These are phyloP conservation scores for Nyctibius grandis DNA, from an alignment of 2,797 vertebrate genomes.

Conservation along the genomic window DNA sequence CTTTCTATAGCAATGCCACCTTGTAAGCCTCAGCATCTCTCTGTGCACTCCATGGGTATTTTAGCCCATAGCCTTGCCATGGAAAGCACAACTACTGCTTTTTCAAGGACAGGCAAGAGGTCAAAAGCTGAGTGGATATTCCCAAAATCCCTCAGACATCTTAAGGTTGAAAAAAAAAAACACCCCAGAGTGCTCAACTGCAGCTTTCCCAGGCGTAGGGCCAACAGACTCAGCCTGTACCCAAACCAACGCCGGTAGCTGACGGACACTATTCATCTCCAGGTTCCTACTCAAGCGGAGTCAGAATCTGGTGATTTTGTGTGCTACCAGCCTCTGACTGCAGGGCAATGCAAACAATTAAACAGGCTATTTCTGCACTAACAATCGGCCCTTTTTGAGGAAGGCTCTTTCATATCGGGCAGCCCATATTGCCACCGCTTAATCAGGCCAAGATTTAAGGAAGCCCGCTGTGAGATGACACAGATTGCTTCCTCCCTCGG, in stretches of 20 bases:
- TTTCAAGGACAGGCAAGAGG: not conserved
- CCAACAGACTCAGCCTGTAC: not conserved
- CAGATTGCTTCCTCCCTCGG: constrained; percentile 33
- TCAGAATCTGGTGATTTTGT: not conserved
- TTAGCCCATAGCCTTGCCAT: not conserved
- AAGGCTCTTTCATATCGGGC: not conserved
- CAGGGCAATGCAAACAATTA: not conserved
- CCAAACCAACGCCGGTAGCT: not conserved
- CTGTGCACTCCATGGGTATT: not conserved
- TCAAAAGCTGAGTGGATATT: not conserved
- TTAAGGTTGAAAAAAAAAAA: not conserved
- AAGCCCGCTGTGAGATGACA: constrained; percentile 50
- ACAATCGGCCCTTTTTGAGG: not conserved
- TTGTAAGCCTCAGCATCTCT: not conserved
- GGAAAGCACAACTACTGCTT: not conserved
- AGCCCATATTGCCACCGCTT: constrained; percentile 27
- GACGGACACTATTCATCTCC: not conserved
- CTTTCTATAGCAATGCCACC: not conserved
- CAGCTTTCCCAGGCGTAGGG: not conserved
- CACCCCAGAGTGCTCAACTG: not conserved
- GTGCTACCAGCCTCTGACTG: not conserved
- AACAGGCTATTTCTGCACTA: constrained; percentile 11
- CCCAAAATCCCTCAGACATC: not conserved
- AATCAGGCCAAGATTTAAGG: constrained; percentile 52
- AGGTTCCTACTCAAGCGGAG: not conserved